Evolutionary conservation across 2,113 vertebrate species (phyloP), one percentile per base, ranked within the genome.

Genomic region (Pteruthius melanotis): DNA sequence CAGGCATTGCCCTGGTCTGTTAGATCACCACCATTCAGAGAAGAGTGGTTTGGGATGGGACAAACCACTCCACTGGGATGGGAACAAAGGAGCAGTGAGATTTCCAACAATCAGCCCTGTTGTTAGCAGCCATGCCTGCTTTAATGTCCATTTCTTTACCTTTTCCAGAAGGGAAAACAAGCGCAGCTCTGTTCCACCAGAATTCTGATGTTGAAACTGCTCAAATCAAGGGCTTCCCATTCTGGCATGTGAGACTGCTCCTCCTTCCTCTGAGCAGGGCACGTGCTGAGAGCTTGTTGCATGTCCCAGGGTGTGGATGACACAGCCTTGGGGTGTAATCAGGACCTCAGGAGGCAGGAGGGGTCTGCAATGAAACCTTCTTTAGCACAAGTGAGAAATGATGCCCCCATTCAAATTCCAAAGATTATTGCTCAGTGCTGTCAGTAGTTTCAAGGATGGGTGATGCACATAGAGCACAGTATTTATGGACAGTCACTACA

Each of bases 381-480:
- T 31, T 33, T 3, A 5, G 16, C 19, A 35, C 19, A 19, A 1
- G 7, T 10, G 13, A 33, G 31, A 35, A 68, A 4, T 0, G 1
- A 50, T 54, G 12, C 6, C 19, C 24, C 17, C 28, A 68, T 37
- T 13, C 37, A 57, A 8, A 76, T 52, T 11, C 30, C 40, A 61
- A 61, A 57, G 9, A 40, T 6, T 26, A 21, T 30, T 52, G 20
- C 53, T 76, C 49, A 54, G 13, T 79, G 35, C 27, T 61, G 12
- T 44, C 24, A 54, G 35, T 23, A 44, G 24, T 56, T n/a, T 40
- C 37, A 57, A 39, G 22, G 37, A 39, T 7, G 19, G 3, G 5
- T 33, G 47, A 53, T 44, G 21, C 16, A 40, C 9, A 24, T 7
- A 2, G 1, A 69, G 18, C 33, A 54, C 10, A 19, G 45, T 14